Conservation (phyloP, 2,797 vertebrate species). For the Pipistrellus pipistrellus region DNA sequence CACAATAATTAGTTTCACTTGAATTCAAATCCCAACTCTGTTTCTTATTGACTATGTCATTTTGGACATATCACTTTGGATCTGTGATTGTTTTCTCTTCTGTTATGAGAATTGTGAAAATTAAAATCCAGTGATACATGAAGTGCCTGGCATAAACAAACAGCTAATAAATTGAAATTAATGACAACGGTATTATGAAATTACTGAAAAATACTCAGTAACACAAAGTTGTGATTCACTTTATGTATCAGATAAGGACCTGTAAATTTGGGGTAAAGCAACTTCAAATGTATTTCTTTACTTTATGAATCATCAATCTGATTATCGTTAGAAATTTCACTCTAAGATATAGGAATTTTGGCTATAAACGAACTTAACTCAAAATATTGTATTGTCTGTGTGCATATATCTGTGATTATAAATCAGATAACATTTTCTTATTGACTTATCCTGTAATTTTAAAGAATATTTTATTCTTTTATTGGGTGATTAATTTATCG, state of each 20-base stretch:
- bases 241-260: not conserved
- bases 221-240: not conserved
- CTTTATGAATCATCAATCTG: not conserved
- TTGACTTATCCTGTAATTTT: not conserved
- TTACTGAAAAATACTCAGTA: not conserved
- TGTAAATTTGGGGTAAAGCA: not conserved
- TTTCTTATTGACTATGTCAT: not conserved
- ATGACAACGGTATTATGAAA: not conserved
- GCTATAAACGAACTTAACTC: not conserved
- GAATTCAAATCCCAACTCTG: not conserved
- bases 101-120: not conserved
- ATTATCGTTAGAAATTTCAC: conserved; percentile 5
- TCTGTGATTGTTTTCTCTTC: not conserved
- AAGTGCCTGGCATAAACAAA: not conserved
- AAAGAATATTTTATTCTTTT: not conserved
- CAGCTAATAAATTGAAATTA: not conserved
- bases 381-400: not conserved
- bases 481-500: not conserved
- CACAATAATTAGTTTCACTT: not conserved
- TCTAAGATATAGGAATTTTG: not conserved
- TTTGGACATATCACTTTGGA: not conserved
- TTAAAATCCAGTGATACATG: not conserved
- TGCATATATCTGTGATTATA: not conserved
- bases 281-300: not conserved
- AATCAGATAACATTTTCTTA: not conserved